Percentiles rank a stretch among this genome's conserved stretches.
Evolutionary conservation across 2,113 vertebrate genomes (phyloP).

Genomic region (Leucoraja erinaceus): DNA sequence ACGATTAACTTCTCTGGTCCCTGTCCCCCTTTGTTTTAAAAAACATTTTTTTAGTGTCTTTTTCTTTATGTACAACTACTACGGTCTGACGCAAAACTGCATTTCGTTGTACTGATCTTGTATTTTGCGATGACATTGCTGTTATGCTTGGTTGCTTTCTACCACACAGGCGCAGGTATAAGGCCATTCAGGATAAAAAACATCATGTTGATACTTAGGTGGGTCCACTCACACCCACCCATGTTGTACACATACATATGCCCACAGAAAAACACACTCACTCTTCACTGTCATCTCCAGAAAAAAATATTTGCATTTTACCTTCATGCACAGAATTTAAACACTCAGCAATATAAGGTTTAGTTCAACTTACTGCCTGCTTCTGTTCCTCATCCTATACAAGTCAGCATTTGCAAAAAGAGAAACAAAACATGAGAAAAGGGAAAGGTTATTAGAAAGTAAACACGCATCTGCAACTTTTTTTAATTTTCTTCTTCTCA

Average conservation of each 20-base stretch:
- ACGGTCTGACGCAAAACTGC: too few species aligned
- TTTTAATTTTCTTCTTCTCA: too few species aligned
- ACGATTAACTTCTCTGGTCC: too few species aligned
- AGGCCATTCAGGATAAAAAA: too few species aligned
- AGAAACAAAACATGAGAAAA: conserved; percentile 43
- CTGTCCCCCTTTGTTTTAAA: too few species aligned
- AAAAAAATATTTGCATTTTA: background rate
- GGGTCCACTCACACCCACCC: background rate
- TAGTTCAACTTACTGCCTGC: conserved; percentile 78
- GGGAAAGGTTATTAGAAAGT: conserved; percentile 50
- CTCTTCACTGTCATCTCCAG: too few species aligned
- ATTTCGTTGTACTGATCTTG: too few species aligned
- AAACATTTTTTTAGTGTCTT: too few species aligned
- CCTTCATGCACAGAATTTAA: conserved; percentile 4
- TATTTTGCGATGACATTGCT: too few species aligned
- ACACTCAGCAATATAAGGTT: background rate
- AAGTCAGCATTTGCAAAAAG: conserved; percentile 47
- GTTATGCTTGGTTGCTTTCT: background rate
- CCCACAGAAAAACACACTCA: background rate
- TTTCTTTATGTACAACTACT: too few species aligned
- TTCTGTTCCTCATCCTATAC: conserved; percentile 91
- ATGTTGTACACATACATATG: background rate
- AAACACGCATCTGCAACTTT: background rate
- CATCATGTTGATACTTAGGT: background rate
- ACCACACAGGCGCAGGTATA: background rate